A percentile compares a stretch with the other conserved stretches of the same genome.
phyloP scores from a whole-genome alignment of 2,113 vertebrate species.

The Collichthys lucidus region DNA sequence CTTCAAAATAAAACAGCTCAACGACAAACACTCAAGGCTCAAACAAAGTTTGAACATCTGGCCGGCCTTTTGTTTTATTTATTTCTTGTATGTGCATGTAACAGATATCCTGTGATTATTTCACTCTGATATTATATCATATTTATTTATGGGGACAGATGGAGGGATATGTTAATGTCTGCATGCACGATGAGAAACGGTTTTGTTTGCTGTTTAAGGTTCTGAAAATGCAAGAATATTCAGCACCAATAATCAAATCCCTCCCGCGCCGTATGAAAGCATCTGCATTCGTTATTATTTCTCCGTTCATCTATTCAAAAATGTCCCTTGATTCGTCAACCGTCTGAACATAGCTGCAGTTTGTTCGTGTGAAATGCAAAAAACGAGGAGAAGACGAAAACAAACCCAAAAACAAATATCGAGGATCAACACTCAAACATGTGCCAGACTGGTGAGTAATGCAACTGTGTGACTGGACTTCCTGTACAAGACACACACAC shows the following conservation, averaged over 20 bases:
- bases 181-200: not conserved
- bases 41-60: not conserved
- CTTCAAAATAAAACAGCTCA: not conserved
- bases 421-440: too few relatives aligned
- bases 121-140: not conserved
- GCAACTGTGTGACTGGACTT: not conserved
- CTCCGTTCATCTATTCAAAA: not conserved
- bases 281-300: not conserved
- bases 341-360: too few relatives aligned
- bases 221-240: not conserved
- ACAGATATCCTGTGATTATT: not conserved
- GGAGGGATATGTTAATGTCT: not conserved
- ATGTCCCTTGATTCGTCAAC: not conserved
- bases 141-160: not conserved
- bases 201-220: not conserved
- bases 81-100: not conserved
- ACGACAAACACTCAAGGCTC: not conserved
- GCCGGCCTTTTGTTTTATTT: not conserved
- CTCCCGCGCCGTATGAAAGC: not conserved
- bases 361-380: not conserved
- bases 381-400: not conserved
- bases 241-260: not conserved
- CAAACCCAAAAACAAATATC: not conserved
- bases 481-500: not conserved
- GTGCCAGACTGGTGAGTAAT: not conserved